Evolutionary conservation across 2,113 vertebrate species (phyloP), one percentile per base, ranked within the genome.

Genomic region (Sialia sialis): DNA sequence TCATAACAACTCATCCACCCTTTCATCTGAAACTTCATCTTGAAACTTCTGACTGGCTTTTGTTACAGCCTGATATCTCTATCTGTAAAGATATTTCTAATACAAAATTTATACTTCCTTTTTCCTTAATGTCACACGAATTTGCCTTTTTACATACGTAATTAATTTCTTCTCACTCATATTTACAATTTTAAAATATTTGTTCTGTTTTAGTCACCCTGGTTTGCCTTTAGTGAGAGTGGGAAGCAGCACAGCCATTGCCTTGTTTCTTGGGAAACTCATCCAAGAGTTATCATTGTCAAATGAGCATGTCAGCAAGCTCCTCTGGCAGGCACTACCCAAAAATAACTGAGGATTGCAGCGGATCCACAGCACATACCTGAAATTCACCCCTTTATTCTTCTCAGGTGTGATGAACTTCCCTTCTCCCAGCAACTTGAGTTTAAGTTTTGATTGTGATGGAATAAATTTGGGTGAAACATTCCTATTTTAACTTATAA

Each of bases 211-310:
- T 26, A 84, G 46, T 76, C 46, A 52, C 63, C 66, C 56, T 39
- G 12, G 18, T 79, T 58, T 52, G 62, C 29, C 32, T 78, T 41
- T 7, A 36, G 55, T 10, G 62, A n/a, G 54, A 56, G 51, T 18
- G 32, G 62, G 80, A 93, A 85, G 69, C 66, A 76, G 67, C 74
- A 48, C 66, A 80, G 64, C 67, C 79, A 54, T 56, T 79, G 69
- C 69, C 68, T 63, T 38, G 83, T 82, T 91, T 82, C 80, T 90
- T 77, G 72, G 87, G 76, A 90, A 96, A 90, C 76, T 84, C 23
- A 1, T 51, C 41, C 63, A 20, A n/a, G 64, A 70, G n/a, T 55
- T 62, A 38, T 9, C 60, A 76, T 30, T 8, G 44, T 9, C 54
- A 13, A 77, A 84, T 72, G 27, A 78, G 54, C 3, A 3, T 48